Evolutionary conservation across 2,797 vertebrate species (phyloP), one percentile per base, ranked within the genome.

Genomic region (Trachurus trachurus): DNA sequence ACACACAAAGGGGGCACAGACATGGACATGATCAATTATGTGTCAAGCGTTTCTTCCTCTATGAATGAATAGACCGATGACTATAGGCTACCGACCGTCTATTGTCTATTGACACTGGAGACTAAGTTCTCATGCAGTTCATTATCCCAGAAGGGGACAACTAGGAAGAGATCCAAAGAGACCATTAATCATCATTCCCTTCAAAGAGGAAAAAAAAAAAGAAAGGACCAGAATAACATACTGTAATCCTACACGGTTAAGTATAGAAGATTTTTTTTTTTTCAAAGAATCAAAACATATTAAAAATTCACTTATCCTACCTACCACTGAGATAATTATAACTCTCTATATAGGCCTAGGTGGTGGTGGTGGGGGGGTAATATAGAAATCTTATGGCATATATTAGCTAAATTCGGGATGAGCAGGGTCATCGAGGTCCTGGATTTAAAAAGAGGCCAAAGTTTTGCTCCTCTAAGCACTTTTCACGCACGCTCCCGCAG

Each of bases 21-120:
- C 91, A 93, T 90, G 94, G 93, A 93, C 91, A 94, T 92, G 92
- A 93, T 94, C 93, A 94, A 94, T 94, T 94, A 94, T 94, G 90
- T 93, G 93, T 93, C 92, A 92, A 93, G 92, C 92, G 93, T 94
- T 93, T 92, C 87, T 88, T 88, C 88, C 79, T 92, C 82, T 86
- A 73, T 90, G 92, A 93, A 88, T 93, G 92, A 92, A 92, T 92
- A 85, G 91, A 83, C 76, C 83, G 79, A 69, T 90, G 93, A 92
- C 93, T 93, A 92, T 84, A 81, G 92, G 83, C 91, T 91, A 92
- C 93, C 90, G 85, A 88, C 89, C 81, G 78, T 39, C 92, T 75
- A 93, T 94, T 94, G 93, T 94, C 86, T 71, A 76, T 66, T 88
- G 88, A 92, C 92, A 91, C 91, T 87, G 91, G 92, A 91, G 91